phyloP scores from a whole-genome alignment of 2,888 invertebrate species.

The Melipona bicolor region DNA sequence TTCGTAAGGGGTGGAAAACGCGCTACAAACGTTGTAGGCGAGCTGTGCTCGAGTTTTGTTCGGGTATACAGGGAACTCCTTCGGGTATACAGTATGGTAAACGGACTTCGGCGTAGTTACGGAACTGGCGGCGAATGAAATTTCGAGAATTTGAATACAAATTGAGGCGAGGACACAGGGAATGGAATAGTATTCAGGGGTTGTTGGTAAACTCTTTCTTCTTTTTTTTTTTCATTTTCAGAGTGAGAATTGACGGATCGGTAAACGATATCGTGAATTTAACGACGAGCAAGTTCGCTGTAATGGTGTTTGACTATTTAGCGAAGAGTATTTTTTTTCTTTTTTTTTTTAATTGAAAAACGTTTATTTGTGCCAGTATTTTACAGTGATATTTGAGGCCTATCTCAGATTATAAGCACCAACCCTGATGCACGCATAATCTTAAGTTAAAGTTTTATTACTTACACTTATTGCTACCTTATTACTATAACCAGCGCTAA shows the following conservation, averaged over 20 bases:
- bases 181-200: background rate
- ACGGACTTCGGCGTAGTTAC: background rate
- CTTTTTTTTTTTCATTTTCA: background rate
- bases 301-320: background rate
- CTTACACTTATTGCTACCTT: no score
- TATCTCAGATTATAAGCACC: no score
- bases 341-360: no score
- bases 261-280: background rate
- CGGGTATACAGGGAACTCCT: slow-evolving; percentile 10
- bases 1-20: background rate
- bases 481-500: no score
- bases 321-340: background rate
- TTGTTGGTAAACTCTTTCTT: slow-evolving; percentile 9
- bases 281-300: background rate
- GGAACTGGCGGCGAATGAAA: slow-evolving; percentile 17
- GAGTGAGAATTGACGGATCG: background rate
- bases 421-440: no score
- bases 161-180: slow-evolving; percentile 14
- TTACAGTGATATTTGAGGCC: no score
- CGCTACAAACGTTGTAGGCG: background rate
- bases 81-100: slow-evolving; percentile 18
- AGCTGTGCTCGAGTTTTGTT: background rate
- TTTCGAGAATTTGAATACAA: slow-evolving; percentile 37
- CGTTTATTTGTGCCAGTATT: no score
- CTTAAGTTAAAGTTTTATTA: no score